Percentiles rank a stretch among this genome's conserved stretches.
Evolutionary conservation across 2,888 invertebrate species (phyloP).

Genomic region (Acleris laterana): DNA sequence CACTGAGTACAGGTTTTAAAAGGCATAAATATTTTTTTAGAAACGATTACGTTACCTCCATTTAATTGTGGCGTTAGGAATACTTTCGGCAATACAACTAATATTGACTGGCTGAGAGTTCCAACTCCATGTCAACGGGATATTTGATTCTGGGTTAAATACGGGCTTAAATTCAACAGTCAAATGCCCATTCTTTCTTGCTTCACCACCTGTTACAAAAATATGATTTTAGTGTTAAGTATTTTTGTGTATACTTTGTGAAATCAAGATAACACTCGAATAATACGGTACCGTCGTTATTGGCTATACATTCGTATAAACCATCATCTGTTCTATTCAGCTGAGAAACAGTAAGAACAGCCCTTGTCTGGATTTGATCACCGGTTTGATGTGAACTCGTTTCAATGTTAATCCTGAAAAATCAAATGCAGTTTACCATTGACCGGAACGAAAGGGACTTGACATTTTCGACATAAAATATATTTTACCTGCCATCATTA

Average conservation of each 20-base stretch:
- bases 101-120: slow-evolving; percentile 91
- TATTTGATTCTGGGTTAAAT: slow-evolving; percentile 88
- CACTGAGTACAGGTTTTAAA: neutral
- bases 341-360: slow-evolving; percentile 87
- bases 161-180: slow-evolving; percentile 93
- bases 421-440: slow-evolving; percentile 11
- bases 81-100: slow-evolving; percentile 93
- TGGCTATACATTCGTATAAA: slow-evolving; percentile 93
- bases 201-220: slow-evolving; percentile 83
- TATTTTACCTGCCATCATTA: slow-evolving; percentile 82
- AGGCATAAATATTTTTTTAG: neutral
- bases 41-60: slow-evolving; percentile 85
- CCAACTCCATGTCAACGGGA: slow-evolving; percentile 92
- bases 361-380: slow-evolving; percentile 82
- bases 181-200: slow-evolving; percentile 91
- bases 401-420: slow-evolving; percentile 85
- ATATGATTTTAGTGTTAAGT: too few species aligned
- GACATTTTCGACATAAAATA: too few species aligned
- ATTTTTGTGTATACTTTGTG: too few species aligned
- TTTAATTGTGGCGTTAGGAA: slow-evolving; percentile 96
- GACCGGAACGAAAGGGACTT: neutral
- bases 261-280: neutral
- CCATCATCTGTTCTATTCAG: slow-evolving; percentile 91
- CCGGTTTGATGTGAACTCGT: slow-evolving; percentile 77
- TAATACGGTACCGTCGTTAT: slow-evolving; percentile 85